Percentiles rank a stretch among this genome's conserved stretches.
Evolutionary conservation across 2,113 vertebrate species (phyloP).

Genomic region (Thalassarche chlororhynchos): DNA sequence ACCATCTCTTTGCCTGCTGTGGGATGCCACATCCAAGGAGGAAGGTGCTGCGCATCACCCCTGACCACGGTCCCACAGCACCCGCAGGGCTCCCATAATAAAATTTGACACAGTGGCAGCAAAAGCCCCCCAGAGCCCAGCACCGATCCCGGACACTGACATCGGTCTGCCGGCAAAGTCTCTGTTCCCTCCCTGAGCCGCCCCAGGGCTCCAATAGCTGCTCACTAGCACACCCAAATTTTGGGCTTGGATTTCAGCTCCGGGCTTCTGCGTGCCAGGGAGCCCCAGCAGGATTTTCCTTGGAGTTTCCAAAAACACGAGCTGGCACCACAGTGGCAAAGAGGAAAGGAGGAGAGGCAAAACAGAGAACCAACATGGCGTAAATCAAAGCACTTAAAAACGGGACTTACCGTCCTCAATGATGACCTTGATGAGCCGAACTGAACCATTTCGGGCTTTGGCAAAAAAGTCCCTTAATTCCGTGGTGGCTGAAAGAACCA

Average conservation of each 20-base stretch:
- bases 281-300: neutral
- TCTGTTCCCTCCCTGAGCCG: neutral
- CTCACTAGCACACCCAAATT: neutral
- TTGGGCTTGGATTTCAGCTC: neutral
- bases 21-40: neutral
- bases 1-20: neutral
- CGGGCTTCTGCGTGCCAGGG: neutral
- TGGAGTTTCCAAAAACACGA: neutral
- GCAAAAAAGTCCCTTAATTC: conserved; percentile 95
- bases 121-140: neutral
- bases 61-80: fast-evolving
- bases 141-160: fast-evolving
- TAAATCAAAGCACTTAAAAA: conserved; percentile 14
- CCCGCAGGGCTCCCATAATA: neutral
- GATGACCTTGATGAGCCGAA: conserved; percentile 93
- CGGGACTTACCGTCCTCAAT: conserved; percentile 91
- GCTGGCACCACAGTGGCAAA: neutral
- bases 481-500: conserved; percentile 92
- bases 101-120: neutral
- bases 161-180: neutral
- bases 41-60: neutral
- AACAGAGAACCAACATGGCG: neutral
- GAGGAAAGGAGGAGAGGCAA: neutral
- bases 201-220: neutral
- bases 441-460: conserved; percentile 87